A percentile compares a stretch with the other conserved stretches of the same genome.
These are phyloP conservation scores for Pterostichus madidus DNA, from an alignment of 2,888 invertebrate genomes.

Conservation along the genomic window DNA sequence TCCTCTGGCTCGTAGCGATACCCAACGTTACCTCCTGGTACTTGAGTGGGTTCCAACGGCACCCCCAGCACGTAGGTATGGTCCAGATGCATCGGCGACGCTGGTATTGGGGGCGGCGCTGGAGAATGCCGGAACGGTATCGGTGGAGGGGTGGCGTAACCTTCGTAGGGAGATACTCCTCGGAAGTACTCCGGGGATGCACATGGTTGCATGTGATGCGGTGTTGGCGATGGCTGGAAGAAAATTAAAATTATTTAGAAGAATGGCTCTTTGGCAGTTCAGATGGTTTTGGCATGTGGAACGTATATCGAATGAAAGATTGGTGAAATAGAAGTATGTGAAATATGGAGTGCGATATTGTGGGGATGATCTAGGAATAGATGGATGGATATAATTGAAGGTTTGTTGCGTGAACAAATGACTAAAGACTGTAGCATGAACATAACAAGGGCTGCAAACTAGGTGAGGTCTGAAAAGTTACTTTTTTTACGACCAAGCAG, in stretches of 20 bases:
- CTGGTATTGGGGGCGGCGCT: slow-evolving; percentile 72
- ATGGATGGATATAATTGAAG: too few species aligned
- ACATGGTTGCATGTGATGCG: slow-evolving; percentile 79
- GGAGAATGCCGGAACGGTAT: slow-evolving; percentile 69
- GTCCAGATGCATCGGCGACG: slow-evolving; percentile 78
- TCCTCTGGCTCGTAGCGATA: slow-evolving; percentile 80
- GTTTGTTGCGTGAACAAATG: too few species aligned
- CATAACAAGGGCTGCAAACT: too few species aligned
- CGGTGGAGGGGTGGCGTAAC: slow-evolving; percentile 4
- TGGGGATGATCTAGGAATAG: too few species aligned
- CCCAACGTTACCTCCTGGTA: slow-evolving; percentile 80
- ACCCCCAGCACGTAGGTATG: slow-evolving; percentile 84
- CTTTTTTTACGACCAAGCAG: too few species aligned
- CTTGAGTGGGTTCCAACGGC: slow-evolving; percentile 84
- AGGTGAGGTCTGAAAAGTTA: too few species aligned
- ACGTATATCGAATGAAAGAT: too few species aligned
- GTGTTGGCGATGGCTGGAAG: slow-evolving; percentile 79
- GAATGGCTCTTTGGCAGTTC: not conserved
- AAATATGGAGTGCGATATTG: too few species aligned
- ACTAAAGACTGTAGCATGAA: too few species aligned
- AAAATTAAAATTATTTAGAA: slow-evolving; percentile 48
- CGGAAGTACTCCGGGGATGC: slow-evolving; percentile 73
- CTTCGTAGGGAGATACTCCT: slow-evolving; percentile 71
- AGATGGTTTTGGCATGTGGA: too few species aligned
- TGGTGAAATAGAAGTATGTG: too few species aligned